phyloP scores from a whole-genome alignment of 2,797 vertebrate species.

The Coracias cyanogaster region DNA sequence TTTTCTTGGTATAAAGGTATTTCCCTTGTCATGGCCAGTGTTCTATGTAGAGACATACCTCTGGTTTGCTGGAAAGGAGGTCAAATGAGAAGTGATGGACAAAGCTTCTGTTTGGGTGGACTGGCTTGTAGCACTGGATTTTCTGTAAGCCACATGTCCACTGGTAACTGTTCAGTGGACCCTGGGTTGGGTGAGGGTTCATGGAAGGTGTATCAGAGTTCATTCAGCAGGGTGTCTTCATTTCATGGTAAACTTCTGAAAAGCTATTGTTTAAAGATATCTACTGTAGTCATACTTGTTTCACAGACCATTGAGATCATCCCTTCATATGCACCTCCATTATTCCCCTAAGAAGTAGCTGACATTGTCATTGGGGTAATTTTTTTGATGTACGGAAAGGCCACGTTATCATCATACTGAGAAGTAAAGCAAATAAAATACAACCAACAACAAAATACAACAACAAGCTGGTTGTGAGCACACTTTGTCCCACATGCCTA shows the following conservation, averaged over 20 bases:
- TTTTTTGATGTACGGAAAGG: not conserved
- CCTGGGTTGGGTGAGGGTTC: not conserved
- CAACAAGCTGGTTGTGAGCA: not conserved
- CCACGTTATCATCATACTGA: not conserved
- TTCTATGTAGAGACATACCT: not conserved
- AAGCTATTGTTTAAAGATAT: not conserved
- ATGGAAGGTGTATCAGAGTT: not conserved
- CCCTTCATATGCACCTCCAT: not conserved
- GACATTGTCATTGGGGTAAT: fast-evolving
- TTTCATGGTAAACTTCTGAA: not conserved
- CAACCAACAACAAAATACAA: too few relatives aligned
- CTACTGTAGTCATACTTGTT: not conserved
- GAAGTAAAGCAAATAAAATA: not conserved
- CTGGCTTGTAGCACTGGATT: not conserved
- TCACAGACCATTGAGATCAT: not conserved
- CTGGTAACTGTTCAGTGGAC: not conserved
- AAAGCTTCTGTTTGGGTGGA: not conserved
- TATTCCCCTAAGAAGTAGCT: not conserved
- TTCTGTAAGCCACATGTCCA: not conserved
- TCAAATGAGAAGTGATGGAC: not conserved
- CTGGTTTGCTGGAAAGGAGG: not conserved
- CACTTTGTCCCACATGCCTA: not conserved
- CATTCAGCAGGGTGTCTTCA: not conserved
- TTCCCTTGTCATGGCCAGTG: not conserved
- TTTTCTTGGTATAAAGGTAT: not conserved